Evolutionary conservation across 53 echinoderm and acorn worm genomes (phyloP).

Genomic region (Stichopus horrens): DNA sequence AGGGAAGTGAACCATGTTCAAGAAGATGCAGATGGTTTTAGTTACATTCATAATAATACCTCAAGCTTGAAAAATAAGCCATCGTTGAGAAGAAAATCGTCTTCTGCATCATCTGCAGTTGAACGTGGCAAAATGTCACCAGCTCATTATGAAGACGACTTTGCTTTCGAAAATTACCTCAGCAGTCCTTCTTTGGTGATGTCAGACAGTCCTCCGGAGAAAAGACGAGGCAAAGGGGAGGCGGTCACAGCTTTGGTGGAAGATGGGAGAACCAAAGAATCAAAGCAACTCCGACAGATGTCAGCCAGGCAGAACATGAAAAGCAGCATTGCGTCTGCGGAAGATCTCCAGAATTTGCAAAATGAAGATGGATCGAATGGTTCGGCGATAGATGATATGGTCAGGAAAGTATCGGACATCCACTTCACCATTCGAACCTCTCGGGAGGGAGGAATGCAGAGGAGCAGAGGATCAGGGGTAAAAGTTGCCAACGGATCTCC

Average conservation of each 20-base stretch:
- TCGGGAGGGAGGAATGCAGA: background rate
- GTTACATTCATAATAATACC: background rate
- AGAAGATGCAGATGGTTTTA: background rate
- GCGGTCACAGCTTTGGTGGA: background rate
- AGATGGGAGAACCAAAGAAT: background rate
- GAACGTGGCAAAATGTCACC: background rate
- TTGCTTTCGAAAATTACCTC: background rate
- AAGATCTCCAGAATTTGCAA: constrained; percentile 43
- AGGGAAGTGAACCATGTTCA: background rate
- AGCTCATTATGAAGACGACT: background rate
- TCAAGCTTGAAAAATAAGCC: background rate
- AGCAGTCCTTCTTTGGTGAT: constrained; percentile 10
- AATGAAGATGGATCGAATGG: background rate
- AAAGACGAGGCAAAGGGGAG: background rate
- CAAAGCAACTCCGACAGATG: background rate
- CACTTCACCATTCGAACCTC: constrained; percentile 3
- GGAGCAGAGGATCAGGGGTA: background rate
- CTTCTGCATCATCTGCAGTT: background rate
- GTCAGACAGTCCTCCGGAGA: constrained; percentile 6
- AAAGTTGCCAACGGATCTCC: background rate
- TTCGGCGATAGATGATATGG: constrained; percentile 7
- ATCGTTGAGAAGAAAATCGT: background rate
- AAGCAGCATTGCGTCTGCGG: constrained; percentile 41
- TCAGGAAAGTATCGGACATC: constrained; percentile 15
- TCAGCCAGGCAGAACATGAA: constrained; percentile 17